Conservation (phyloP, 2,113 vertebrate species). For the Megaceryle torquata region DNA sequence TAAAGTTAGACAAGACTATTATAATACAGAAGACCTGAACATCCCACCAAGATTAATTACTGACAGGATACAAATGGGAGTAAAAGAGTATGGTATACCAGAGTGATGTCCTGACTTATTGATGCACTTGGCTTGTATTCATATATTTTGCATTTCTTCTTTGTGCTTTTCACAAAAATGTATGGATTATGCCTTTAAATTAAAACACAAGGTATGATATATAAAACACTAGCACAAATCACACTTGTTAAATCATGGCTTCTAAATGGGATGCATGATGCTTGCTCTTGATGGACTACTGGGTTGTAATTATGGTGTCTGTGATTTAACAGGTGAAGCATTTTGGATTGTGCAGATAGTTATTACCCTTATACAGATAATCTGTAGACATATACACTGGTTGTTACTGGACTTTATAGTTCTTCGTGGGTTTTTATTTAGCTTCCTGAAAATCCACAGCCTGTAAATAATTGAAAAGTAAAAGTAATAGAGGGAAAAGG, state of each 20-base stretch:
- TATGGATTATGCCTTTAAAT: neutral
- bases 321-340: neutral
- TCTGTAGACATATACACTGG: neutral
- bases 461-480: neutral
- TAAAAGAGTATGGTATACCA: neutral
- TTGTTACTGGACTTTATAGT: neutral
- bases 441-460: neutral
- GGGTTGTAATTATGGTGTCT: neutral
- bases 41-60: neutral
- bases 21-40: neutral
- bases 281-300: neutral
- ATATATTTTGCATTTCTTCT: neutral
- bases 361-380: neutral
- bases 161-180: neutral
- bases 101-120: neutral
- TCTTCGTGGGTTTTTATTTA: neutral
- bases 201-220: neutral
- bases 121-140: constrained; percentile 7
- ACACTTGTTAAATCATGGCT: neutral
- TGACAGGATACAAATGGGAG: neutral
- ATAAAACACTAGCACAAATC: neutral
- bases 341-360: constrained; percentile 15
- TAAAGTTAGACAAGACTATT: neutral
- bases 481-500: neutral
- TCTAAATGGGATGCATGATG: neutral